Evolutionary conservation across 2,113 vertebrate species (phyloP), one percentile per base, ranked within the genome.

Genomic region (Bufo gargarizans): DNA sequence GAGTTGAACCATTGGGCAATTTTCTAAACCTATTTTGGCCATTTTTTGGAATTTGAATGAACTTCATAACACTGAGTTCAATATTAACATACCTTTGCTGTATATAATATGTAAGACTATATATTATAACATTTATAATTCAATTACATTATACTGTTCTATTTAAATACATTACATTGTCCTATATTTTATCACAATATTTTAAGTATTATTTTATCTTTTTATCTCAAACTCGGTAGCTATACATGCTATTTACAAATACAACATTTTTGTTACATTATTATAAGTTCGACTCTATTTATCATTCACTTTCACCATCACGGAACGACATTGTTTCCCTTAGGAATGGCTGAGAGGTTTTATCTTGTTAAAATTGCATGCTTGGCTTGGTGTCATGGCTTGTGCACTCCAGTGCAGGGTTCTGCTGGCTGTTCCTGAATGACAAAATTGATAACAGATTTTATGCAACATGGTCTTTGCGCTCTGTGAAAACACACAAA

Each of bases 361-460:
- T 20, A 74, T 63, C 81, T 83, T 83, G 81, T 83, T 83, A 83
- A 83, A 83, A 83, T 67, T 83, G 81, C 81, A 83, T 83, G 81
- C 81, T 83, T 83, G 81, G 81, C 65, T 83, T 67, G 63, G 58
- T 83, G 81, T 65, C 61, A 82, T 59, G 56, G 80, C 61, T 67
- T 13, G 45, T 83, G 81, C 81, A 65, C 61, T 67, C 61, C 61
- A 53, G 19, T 67, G 12, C 55, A 59, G 53, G 49, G 45, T 71
- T 72, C 19, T 74, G 56, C 71, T 86, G 71, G 71, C 71, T 86
- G 43, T 63, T 86, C 33, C 33, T 58, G 43, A 86, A 86, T 76
- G 85, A 58, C 74, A 78, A 56, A 53, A 86, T 58, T 63, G 74
- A 65, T 86, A 43, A 58, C 58, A 86, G 55, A 77, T 86, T 86